Conservation (phyloP, 2,113 vertebrate genomes). For the Canis aureus region DNA sequence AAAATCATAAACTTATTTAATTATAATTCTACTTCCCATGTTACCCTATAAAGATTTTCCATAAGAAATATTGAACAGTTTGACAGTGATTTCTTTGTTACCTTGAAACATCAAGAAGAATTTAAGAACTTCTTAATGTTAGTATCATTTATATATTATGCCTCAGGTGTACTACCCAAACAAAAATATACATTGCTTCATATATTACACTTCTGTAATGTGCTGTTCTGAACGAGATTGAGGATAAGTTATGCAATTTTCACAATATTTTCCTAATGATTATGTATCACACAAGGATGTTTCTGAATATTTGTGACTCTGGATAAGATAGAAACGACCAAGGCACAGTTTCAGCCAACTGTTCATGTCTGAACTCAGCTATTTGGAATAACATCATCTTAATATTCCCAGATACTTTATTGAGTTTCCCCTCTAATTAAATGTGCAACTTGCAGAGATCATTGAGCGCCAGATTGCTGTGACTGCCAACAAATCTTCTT, state of each 20-base stretch:
- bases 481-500: slow-evolving; percentile 53
- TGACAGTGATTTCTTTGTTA: background rate
- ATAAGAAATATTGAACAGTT: background rate
- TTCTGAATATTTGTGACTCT: slow-evolving; percentile 74
- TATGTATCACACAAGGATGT: background rate
- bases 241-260: slow-evolving; percentile 49
- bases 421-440: slow-evolving; percentile 83
- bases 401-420: slow-evolving; percentile 80
- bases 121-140: slow-evolving; percentile 26
- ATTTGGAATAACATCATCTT: slow-evolving; percentile 70
- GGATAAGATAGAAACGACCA: slow-evolving; percentile 41
- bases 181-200: background rate
- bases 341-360: slow-evolving; percentile 74
- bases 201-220: slow-evolving; percentile 6
- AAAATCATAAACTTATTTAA: background rate
- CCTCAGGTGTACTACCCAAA: slow-evolving; percentile 28
- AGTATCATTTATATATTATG: background rate
- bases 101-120: background rate
- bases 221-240: background rate
- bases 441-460: slow-evolving; percentile 76
- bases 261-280: slow-evolving; percentile 67
- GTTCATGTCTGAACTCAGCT: slow-evolving; percentile 52
- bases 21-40: background rate
- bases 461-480: slow-evolving; percentile 69
- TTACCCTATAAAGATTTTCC: background rate